Percentiles rank a stretch among this genome's conserved stretches.
Evolutionary conservation across 2,797 vertebrate species (phyloP).

Genomic region (Meriones psammophilus): DNA sequence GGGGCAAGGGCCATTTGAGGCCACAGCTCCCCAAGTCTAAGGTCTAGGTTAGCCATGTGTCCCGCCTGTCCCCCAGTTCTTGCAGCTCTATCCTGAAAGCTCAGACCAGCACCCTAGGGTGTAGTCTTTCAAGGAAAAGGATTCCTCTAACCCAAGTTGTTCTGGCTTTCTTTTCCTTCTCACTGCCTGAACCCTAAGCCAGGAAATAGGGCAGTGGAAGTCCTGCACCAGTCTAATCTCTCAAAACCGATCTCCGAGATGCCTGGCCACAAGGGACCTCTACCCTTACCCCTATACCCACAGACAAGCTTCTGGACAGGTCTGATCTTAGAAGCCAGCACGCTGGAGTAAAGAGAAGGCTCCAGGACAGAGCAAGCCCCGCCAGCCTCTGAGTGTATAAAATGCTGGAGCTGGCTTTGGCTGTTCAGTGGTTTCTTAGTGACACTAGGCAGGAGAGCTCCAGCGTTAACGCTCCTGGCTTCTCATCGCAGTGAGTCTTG

Average conservation of each 20-base stretch:
- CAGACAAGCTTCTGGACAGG: not conserved
- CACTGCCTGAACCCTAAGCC: not conserved
- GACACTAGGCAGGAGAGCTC: constrained; percentile 61
- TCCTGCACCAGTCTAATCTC: not conserved
- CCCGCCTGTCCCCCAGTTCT: not conserved
- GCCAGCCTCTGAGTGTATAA: constrained; percentile 84
- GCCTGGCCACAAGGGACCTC: not conserved
- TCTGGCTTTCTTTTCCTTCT: not conserved
- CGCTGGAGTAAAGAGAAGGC: constrained; percentile 59
- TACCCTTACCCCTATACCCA: not conserved
- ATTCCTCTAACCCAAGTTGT: not conserved
- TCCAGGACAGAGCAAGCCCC: constrained; percentile 78
- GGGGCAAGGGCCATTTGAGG: constrained; percentile 58
- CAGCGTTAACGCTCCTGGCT: constrained; percentile 61
- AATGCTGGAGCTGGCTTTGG: constrained; percentile 74
- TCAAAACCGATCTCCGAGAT: not conserved
- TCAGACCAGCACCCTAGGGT: not conserved
- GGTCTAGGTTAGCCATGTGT: not conserved
- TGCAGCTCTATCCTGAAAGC: not conserved
- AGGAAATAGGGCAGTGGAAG: not conserved
- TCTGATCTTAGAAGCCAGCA: constrained; percentile 8
- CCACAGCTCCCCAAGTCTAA: not conserved
- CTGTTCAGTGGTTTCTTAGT: constrained; percentile 85
- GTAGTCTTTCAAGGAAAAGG: not conserved
- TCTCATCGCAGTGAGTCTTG: constrained; percentile 61